These are phyloP conservation scores for Embidobia sp. DNA, from an alignment of 2,888 invertebrate genomes.

Conservation along the genomic window DNA sequence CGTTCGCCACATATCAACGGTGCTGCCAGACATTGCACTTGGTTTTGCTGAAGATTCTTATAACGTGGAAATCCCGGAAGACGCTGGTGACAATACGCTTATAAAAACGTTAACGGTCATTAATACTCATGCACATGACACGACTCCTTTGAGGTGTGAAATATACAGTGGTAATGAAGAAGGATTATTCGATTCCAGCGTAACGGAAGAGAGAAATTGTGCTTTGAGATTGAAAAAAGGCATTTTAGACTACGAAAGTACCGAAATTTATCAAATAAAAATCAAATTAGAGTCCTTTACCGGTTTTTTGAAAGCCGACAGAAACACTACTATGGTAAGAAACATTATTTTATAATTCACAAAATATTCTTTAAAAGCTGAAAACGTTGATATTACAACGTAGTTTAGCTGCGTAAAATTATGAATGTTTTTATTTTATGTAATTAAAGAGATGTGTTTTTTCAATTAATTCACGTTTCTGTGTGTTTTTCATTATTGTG, in stretches of 20 bases:
- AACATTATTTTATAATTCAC: too few species aligned
- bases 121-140: constrained; percentile 86
- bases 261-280: constrained; percentile 88
- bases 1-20: constrained; percentile 90
- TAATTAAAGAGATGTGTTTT: too few species aligned
- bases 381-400: too few species aligned
- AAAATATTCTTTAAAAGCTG: too few species aligned
- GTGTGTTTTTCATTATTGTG: too few species aligned
- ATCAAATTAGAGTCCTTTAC: constrained; percentile 90
- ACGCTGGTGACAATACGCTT: constrained; percentile 86
- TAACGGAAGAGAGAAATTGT: constrained; percentile 92
- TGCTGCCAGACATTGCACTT: constrained; percentile 88
- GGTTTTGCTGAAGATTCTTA: constrained; percentile 94
- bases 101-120: constrained; percentile 89
- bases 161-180: constrained; percentile 90
- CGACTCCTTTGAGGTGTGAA: constrained; percentile 89
- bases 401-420: too few species aligned
- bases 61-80: constrained; percentile 91
- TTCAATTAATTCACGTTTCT: too few species aligned
- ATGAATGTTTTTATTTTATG: too few species aligned
- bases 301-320: constrained; percentile 90
- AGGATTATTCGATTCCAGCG: constrained; percentile 87
- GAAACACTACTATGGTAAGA: constrained; percentile 86
- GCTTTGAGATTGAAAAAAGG: constrained; percentile 88
- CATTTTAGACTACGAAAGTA: constrained; percentile 90